Evolutionary conservation across 2,888 invertebrate species (phyloP).

Genomic region (Mechanitis messenoides): DNA sequence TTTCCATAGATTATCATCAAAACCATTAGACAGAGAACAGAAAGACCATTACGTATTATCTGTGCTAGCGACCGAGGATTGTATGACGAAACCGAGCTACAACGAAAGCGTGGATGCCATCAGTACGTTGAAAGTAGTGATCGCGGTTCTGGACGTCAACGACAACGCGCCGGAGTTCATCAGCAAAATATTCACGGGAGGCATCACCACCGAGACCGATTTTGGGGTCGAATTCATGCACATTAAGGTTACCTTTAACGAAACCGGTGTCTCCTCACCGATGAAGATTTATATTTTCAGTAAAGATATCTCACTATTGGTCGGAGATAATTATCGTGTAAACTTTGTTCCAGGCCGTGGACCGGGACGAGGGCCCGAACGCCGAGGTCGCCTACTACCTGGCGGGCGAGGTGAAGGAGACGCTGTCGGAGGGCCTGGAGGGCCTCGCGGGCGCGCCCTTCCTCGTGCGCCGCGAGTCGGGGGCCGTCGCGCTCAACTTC

Average conservation of each 20-base stretch:
- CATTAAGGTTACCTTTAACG: conserved; percentile 77
- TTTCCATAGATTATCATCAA: conserved; percentile 51
- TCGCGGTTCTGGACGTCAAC: conserved; percentile 89
- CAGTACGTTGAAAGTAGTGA: conserved; percentile 81
- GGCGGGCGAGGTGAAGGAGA: conserved; percentile 87
- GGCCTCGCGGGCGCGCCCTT: conserved; percentile 88
- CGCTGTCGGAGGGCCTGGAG: conserved; percentile 89
- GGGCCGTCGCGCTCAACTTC: conserved; percentile 91
- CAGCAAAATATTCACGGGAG: conserved; percentile 91
- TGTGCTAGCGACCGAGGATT: conserved; percentile 90
- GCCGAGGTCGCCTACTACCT: conserved; percentile 86
- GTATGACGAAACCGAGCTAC: conserved; percentile 77
- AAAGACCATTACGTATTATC: conserved; percentile 81
- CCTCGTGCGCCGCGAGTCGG: conserved; percentile 86
- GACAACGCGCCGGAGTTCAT: conserved; percentile 92
- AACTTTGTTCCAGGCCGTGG: conserved; percentile 77
- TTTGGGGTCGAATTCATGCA: conserved; percentile 93
- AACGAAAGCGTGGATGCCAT: conserved; percentile 79
- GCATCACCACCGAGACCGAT: conserved; percentile 94
- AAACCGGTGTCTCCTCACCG: too few species aligned
- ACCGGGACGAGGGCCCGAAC: conserved; percentile 85
- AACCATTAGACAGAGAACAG: conserved; percentile 85
- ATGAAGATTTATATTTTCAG: too few species aligned
- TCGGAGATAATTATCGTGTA: background rate
- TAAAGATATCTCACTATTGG: too few species aligned